Base-by-base conservation (phyloP, 2,797 vertebrate genomes). In the Aeoliscus strigatus region DNA sequence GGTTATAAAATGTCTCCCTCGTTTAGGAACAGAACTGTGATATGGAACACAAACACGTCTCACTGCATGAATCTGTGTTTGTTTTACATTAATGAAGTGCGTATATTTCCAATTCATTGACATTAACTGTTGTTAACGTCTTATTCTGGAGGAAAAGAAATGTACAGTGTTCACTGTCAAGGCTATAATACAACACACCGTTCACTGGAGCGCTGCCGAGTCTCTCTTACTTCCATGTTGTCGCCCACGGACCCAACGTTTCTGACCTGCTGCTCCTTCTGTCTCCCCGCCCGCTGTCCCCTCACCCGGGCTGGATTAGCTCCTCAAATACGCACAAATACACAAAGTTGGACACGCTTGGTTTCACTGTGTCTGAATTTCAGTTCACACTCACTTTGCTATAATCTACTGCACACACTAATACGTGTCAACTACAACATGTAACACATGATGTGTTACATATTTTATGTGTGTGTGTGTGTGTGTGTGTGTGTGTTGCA, bases 131-230 rank as follows among this genome's bases (percentile, higher is more conserved):
- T 39, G 55, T 64, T 49, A 9, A 18, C 39, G 37, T 46, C 12
- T 49, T 35, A 50, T 35, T 29, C 34, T 59, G 47, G 39, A 66
- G 68, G 68, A 68, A 66, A 74, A 65, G 30, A 37, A 18, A n/a
- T 14, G 12, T 36, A 31, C 9, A n/a, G 10, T 57, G 10, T 37
- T 30, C 46, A 9, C 8, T 27, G 39, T 16, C 27, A 27, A 11
- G 23, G 2, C 14, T 27, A 5, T 31, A 9, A 27, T 48, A 21
- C 1, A 26, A 3, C 9, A 23, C n/a, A n/a, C n/a, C 11, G 17
- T 27, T 43, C 2, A 10, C 14, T 36, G n/a, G 1, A 17, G 28
- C 38, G 13, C 17, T 15, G 14, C 8, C 14, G 2, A 2, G 21
- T 40, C 39, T 31, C 30, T 52, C 4, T 38, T 34, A 29, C 13